Evolutionary conservation across 35 echinoderm and acorn worm genomes (phyloP), one percentile per base, ranked within the genome.

Genomic region (Ophioderma brevispina): DNA sequence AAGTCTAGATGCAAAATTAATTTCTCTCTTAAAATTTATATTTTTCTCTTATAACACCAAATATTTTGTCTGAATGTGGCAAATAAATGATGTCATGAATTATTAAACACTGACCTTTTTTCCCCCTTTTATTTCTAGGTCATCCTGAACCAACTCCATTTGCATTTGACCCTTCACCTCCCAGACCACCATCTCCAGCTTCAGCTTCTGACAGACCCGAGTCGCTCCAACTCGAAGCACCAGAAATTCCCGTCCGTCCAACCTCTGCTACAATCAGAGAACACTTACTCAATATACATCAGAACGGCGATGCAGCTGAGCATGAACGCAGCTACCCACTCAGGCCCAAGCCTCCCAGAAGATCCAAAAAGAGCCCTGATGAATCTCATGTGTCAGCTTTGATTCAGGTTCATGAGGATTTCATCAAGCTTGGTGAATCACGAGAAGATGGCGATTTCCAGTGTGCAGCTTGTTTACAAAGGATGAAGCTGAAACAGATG

Each of bases 181-280:
- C 59, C 10, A 70, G 59, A 25, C 59, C 59, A 25, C 59, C 59
- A 25, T 70, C 59, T 25, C 59, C 59, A 13, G 59, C 59, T 2
- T 70, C 59, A 25, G n/a, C 59, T 25, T 70, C 59, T 15, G 59
- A 70, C 59, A 0, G 89, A 41, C 89, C 89, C 21, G 81, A 56
- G 18, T 91, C 89, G 55, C 34, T 63, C 38, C 38, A 76, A 13
- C 82, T 80, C 19, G 89, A 91, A 49, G 32, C 89, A 36, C 89
- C 89, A 28, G 34, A 75, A 21, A 91, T 91, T 49, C 89, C 89
- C 32, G 89, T 52, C 40, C 81, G 89, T 40, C 89, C 89, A 6
- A 91, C 89, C 2, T 84, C 89, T 40, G 36, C 89, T 30, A 91
- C 80, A 38, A 91, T 91, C 56, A 91, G 89, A 50, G 89, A 91